A percentile compares a stretch with the other conserved stretches of the same genome.
phyloP scores from a whole-genome alignment of 2,113 vertebrate species.

The Fregetta grallaria region DNA sequence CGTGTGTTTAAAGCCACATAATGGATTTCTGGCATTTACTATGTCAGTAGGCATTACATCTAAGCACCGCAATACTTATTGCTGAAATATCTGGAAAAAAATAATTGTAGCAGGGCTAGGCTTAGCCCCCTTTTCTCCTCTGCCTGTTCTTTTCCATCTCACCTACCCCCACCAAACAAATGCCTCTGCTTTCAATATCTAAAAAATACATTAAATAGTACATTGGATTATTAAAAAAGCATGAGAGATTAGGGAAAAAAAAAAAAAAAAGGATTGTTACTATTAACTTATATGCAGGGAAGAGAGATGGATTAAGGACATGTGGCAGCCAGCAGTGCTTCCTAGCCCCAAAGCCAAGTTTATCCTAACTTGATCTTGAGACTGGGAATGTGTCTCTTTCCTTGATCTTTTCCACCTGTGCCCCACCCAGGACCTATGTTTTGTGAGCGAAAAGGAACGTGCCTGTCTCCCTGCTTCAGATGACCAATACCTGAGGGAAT shows the following conservation, averaged over 20 bases:
- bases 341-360: not conserved
- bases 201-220: not conserved
- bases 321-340: not conserved
- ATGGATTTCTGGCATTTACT: not conserved
- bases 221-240: not conserved
- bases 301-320: not conserved
- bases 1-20: not conserved
- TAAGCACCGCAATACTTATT: rapidly evolving
- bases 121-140: not conserved
- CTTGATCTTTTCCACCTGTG: not conserved
- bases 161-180: not conserved
- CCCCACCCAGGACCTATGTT: not conserved
- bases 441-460: not conserved
- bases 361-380: not conserved
- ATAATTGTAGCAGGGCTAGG: not conserved
- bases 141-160: not conserved
- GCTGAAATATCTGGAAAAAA: not conserved
- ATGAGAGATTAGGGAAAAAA: not conserved
- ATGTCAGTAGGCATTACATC: not conserved
- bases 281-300: not conserved
- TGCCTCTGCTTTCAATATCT: not conserved
- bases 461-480: not conserved
- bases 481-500: not conserved
- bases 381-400: not conserved
- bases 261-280: not conserved